phyloP scores from a whole-genome alignment of 53 echinoderm and acorn worm genomes.

The Glandiceps talaboti region DNA sequence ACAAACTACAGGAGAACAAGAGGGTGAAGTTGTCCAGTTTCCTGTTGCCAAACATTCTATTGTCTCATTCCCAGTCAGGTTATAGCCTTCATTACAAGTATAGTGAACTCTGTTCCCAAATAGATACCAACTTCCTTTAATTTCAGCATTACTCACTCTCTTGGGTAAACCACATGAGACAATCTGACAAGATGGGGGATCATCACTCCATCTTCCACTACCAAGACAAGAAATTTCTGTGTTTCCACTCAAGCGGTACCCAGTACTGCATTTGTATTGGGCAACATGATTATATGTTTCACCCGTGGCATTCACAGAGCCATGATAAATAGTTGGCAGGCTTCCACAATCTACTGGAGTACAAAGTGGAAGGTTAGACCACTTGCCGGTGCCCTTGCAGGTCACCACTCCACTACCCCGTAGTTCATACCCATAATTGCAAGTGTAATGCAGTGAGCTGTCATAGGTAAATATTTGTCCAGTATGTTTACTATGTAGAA shows the following conservation, averaged over 20 bases:
- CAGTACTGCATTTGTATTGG: background rate
- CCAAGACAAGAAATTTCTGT: slow-evolving; percentile 1
- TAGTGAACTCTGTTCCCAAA: slow-evolving; percentile 8
- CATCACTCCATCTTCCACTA: background rate
- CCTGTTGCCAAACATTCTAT: slow-evolving; percentile 34
- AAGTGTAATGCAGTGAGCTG: background rate
- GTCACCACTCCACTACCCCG: slow-evolving; percentile 15
- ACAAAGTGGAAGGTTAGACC: slow-evolving; percentile 1
- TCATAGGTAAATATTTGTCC: background rate
- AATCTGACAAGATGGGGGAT: slow-evolving; percentile 26
- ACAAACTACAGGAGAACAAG: slow-evolving; percentile 43
- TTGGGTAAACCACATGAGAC: slow-evolving; percentile 35
- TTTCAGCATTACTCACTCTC: slow-evolving; percentile 4
- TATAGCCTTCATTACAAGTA: slow-evolving; percentile 46
- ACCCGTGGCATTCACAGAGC: background rate
- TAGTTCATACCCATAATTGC: slow-evolving; percentile 33
- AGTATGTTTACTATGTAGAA: slow-evolving; percentile 3
- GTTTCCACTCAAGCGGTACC: background rate
- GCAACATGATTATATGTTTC: background rate
- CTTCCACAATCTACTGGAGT: background rate
- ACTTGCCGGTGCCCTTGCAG: slow-evolving; percentile 16
- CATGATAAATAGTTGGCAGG: slow-evolving; percentile 3
- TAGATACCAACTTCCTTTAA: background rate
- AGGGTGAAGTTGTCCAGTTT: slow-evolving; percentile 23
- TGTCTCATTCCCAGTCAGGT: slow-evolving; percentile 27